Conservation (phyloP, 2,113 vertebrate species). For the Numida meleagris region DNA sequence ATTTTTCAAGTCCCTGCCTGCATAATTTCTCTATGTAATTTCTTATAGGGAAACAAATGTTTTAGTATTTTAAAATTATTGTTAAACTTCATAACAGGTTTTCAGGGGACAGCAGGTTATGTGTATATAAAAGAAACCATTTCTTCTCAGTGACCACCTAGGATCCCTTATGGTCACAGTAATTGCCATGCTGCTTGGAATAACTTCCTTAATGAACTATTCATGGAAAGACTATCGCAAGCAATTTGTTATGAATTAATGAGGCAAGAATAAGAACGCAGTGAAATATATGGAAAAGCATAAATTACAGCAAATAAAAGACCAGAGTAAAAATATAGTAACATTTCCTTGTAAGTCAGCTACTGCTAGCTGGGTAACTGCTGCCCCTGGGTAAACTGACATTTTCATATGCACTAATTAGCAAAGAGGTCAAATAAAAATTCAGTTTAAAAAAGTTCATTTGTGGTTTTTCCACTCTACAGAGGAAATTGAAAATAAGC, state of each 20-base stretch:
- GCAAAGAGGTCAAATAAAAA: constrained; percentile 67
- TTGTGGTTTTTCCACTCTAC: background rate
- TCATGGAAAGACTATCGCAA: background rate
- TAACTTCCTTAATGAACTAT: background rate
- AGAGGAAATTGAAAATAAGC: background rate
- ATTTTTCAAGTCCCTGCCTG: background rate
- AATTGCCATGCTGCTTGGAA: background rate
- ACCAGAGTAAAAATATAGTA: background rate
- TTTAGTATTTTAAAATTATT: background rate
- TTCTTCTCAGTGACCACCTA: background rate
- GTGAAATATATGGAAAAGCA: background rate
- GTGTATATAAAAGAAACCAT: background rate
- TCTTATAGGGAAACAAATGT: background rate
- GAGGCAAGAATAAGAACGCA: background rate
- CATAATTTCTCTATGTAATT: background rate
- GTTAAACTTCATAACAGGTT: background rate
- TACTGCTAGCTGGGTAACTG: constrained; percentile 32
- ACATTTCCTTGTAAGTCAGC: constrained; percentile 34
- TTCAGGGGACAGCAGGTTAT: background rate
- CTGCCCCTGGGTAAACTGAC: constrained; percentile 61
- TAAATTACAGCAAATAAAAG: background rate
- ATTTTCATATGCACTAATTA: constrained; percentile 73
- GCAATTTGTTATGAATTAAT: background rate
- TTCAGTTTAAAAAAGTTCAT: constrained; percentile 36
- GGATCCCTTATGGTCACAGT: background rate